A percentile compares a stretch with the other conserved stretches of the same genome.
These are phyloP conservation scores for Hymenopus coronatus DNA, from an alignment of 2,888 invertebrate genomes.

Conservation along the genomic window DNA sequence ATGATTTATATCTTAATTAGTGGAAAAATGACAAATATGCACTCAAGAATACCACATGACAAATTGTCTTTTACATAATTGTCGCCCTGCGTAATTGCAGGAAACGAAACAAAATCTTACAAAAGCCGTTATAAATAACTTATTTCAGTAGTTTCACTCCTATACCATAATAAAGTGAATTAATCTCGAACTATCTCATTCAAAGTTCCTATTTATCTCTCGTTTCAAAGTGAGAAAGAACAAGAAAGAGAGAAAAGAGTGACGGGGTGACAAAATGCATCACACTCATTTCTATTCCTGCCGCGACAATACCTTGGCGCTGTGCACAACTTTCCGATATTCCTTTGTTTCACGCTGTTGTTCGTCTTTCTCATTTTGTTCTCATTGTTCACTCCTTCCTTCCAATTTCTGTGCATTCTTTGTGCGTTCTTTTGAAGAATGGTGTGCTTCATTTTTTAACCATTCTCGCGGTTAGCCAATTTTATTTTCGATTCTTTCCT, in stretches of 20 bases:
- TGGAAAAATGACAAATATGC: no score
- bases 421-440: not conserved
- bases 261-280: not conserved
- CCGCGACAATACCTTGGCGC: not conserved
- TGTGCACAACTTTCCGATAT: not conserved
- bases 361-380: not conserved
- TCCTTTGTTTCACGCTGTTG: not conserved
- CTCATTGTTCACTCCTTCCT: not conserved
- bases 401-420: not conserved
- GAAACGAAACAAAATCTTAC: no score
- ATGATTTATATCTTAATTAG: no score
- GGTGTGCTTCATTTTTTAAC: not conserved
- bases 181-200: not conserved
- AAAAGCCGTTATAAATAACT: not conserved
- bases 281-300: not conserved
- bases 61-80: no score
- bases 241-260: no score
- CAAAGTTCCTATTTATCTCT: not conserved
- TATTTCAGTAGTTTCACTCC: not conserved
- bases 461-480: not conserved
- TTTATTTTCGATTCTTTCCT: not conserved
- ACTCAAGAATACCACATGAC: no score
- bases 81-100: no score
- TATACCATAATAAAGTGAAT: not conserved
- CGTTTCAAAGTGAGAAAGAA: not conserved